These are phyloP conservation scores for Neostethus bicornis DNA, from an alignment of 2,797 vertebrate species.

Conservation along the genomic window DNA sequence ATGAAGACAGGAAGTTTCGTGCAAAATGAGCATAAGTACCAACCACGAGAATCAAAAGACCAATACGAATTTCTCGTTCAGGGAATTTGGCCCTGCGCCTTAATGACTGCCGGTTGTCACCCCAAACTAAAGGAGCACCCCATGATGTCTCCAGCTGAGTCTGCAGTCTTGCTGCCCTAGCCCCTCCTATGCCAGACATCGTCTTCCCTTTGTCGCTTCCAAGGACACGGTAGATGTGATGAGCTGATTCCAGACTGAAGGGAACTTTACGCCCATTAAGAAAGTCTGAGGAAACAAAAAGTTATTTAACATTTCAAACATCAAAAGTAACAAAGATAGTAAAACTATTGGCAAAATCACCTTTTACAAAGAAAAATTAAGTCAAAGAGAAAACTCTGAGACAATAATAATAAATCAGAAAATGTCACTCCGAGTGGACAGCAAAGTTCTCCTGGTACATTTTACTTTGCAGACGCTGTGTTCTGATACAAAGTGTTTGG, in stretches of 20 bases:
- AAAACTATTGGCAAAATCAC: not conserved
- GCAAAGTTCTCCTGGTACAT: not conserved
- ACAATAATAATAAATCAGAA: not conserved
- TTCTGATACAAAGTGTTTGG: slow-evolving; percentile 16
- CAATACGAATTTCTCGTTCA: slow-evolving; percentile 43
- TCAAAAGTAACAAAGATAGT: not conserved
- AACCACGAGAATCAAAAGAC: slow-evolving; percentile 70
- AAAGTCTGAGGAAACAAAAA: slow-evolving; percentile 60
- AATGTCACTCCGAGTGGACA: not conserved
- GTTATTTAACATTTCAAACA: not conserved
- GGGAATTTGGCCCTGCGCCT: slow-evolving; percentile 52
- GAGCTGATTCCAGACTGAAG: slow-evolving; percentile 22
- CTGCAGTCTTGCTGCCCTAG: slow-evolving; percentile 11
- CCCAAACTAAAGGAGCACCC: slow-evolving; percentile 80
- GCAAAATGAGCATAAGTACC: slow-evolving; percentile 75
- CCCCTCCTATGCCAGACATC: slow-evolving; percentile 6
- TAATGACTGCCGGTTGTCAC: slow-evolving; percentile 54
- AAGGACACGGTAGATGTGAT: slow-evolving; percentile 20
- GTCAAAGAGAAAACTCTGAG: not conserved
- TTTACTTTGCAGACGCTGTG: slow-evolving; percentile 9
- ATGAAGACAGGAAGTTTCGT: slow-evolving; percentile 75
- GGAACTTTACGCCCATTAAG: slow-evolving; percentile 44
- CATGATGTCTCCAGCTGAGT: slow-evolving; percentile 63
- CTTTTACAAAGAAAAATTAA: not conserved
- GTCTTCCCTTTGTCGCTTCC: slow-evolving; percentile 7